A percentile compares a stretch with the other conserved stretches of the same genome.
These are phyloP conservation scores for Holotrichia oblita DNA, from an alignment of 1,140 invertebrate genomes.

Conservation along the genomic window DNA sequence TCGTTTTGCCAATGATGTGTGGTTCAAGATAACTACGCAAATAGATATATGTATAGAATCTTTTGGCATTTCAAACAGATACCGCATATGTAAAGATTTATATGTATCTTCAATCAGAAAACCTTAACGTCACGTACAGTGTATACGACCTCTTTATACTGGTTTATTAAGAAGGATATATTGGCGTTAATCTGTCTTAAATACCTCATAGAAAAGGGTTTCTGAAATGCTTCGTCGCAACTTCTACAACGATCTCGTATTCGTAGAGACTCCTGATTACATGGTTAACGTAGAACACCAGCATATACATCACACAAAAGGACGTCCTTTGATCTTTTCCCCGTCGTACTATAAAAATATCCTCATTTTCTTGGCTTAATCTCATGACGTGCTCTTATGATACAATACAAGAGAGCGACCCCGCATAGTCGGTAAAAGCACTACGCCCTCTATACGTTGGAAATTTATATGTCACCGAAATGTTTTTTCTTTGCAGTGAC, in stretches of 20 bases:
- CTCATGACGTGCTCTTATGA: not conserved
- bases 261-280: not conserved
- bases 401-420: not conserved
- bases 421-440: not conserved
- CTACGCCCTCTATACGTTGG: not conserved
- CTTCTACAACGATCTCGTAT: not conserved
- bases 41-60: too few relatives aligned
- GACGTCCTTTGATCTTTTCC: conserved; percentile 1
- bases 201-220: not conserved
- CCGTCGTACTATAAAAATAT: not conserved
- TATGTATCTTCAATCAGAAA: too few relatives aligned
- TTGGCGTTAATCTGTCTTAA: not conserved
- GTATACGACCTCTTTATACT: not conserved
- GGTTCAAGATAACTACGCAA: too few relatives aligned
- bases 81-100: too few relatives aligned
- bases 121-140: too few relatives aligned
- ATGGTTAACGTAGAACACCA: not conserved
- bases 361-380: conserved; percentile 12
- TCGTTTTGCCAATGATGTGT: too few relatives aligned
- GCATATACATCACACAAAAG: not conserved
- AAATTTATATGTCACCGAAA: conserved; percentile 13
- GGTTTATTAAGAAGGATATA: not conserved
- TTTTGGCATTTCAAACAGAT: too few relatives aligned
- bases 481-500: not conserved
- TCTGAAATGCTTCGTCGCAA: not conserved